These are phyloP conservation scores for Volucella zonaria DNA, from an alignment of 2,888 invertebrate genomes.

Conservation along the genomic window DNA sequence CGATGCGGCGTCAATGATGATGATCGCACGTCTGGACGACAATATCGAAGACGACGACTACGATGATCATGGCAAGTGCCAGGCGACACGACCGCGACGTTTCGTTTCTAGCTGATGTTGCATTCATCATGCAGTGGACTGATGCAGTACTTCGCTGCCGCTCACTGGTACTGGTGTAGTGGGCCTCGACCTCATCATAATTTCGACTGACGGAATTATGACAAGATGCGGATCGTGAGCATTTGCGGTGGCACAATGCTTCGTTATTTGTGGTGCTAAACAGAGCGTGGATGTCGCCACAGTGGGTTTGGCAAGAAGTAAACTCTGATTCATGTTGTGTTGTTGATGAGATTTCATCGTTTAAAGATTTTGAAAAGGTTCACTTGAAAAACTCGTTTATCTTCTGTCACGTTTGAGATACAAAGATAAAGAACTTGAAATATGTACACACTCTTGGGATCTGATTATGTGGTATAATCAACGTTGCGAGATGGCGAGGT, in stretches of 20 bases:
- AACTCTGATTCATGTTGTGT: too few species aligned
- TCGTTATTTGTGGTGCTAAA: conserved; percentile 37
- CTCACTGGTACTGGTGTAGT: conserved; percentile 23
- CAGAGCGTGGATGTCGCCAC: conserved; percentile 41
- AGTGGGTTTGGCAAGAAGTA: conserved; percentile 37
- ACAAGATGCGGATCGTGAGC: conserved; percentile 76
- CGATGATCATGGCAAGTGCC: conserved; percentile 64
- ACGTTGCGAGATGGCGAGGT: too few species aligned
- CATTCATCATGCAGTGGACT: conserved; percentile 50
- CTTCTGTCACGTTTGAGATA: too few species aligned
- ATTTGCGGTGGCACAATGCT: conserved; percentile 37
- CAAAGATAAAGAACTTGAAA: too few species aligned
- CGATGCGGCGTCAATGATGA: conserved; percentile 36
- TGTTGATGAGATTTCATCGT: too few species aligned
- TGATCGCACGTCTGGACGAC: conserved; percentile 67
- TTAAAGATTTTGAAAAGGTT: too few species aligned
- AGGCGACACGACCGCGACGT: conserved; percentile 42
- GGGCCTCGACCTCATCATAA: conserved; percentile 71
- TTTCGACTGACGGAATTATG: conserved; percentile 79
- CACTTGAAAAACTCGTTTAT: too few species aligned
- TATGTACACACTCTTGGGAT: too few species aligned
- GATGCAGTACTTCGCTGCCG: conserved; percentile 36
- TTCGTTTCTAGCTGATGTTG: conserved; percentile 40
- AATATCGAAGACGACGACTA: conserved; percentile 51
- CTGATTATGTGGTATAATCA: too few species aligned